These are phyloP conservation scores for Hylia prasina DNA, from an alignment of 2,113 vertebrate genomes.

Conservation along the genomic window DNA sequence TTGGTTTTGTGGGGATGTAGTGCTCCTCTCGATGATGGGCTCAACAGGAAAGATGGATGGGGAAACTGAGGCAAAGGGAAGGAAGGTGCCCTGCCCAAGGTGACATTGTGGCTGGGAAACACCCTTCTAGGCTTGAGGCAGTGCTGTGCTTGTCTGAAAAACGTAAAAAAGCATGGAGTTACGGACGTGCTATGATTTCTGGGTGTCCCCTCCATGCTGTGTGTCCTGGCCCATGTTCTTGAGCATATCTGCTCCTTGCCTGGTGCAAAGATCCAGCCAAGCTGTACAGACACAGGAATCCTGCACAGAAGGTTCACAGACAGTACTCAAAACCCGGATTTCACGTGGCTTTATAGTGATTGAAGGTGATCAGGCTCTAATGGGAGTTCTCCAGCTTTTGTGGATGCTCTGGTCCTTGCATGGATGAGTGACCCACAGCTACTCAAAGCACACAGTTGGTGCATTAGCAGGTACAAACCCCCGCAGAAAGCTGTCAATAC, in stretches of 20 bases:
- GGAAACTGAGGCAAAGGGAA: background rate
- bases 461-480: background rate
- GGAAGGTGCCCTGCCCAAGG: background rate
- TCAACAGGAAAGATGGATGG: background rate
- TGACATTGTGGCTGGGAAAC: background rate
- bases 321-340: background rate
- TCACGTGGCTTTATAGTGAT: accelerated
- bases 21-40: background rate
- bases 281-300: background rate
- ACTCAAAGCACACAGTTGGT: background rate
- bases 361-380: background rate
- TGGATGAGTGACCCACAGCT: background rate
- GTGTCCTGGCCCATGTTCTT: background rate
- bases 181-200: accelerated
- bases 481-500: background rate
- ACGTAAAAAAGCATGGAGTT: accelerated
- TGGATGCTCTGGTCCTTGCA: background rate
- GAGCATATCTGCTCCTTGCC: background rate
- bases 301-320: background rate
- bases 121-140: background rate
- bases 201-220: background rate
- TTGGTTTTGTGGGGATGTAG: background rate
- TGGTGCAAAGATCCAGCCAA: background rate
- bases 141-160: background rate
- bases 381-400: background rate